Base-by-base conservation (phyloP, 2,888 invertebrate genomes). In the Calliopum simillimum region DNA sequence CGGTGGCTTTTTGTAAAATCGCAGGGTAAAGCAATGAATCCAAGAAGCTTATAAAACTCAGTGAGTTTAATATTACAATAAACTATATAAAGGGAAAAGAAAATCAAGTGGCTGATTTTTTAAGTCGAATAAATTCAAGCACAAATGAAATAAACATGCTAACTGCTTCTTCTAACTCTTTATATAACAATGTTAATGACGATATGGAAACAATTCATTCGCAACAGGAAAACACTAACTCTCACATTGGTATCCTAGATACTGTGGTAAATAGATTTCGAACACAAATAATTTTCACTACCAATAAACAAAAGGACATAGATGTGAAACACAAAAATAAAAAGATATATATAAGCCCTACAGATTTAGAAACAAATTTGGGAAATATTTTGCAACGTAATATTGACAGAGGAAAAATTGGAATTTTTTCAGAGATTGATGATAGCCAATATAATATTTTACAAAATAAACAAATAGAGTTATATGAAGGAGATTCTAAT, bases 391-490 rank as follows among this genome's bases (percentile, higher is more conserved):
- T 73, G 13, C 55, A 12, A 21, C 55, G 59, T 51, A 41, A 69
- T 55, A 51, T 73, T 44, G 49, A 25, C 12, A 67, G 51, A n/a
- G 68, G 70, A 13, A 72, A 68, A 64, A 46, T 70, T 21, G 73
- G 72, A 12, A 74, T n/a, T n/a, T n/a, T n/a, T n/a, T n/a, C n/a
- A n/a, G n/a, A n/a, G n/a, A n/a, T n/a, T n/a, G n/a, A n/a, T 73
- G 71, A 76, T 41, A 33, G 47, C 23, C 55, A 49, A 51, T 69
- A 67, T 63, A 51, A 67, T 14, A 56, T 69, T 12, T 14, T 74
- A 8, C 72, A 76, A 61, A 58, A 68, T 51, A 68, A 69, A 55
- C 25, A 74, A 19, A 73, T 71, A 43, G 63, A 73, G 55, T 43
- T 74, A 41, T 75, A 68, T 63, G 69, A 67, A 4, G 65, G 61